Conservation (phyloP, 1,140 invertebrate genomes). For the Portunus trituberculatus region DNA sequence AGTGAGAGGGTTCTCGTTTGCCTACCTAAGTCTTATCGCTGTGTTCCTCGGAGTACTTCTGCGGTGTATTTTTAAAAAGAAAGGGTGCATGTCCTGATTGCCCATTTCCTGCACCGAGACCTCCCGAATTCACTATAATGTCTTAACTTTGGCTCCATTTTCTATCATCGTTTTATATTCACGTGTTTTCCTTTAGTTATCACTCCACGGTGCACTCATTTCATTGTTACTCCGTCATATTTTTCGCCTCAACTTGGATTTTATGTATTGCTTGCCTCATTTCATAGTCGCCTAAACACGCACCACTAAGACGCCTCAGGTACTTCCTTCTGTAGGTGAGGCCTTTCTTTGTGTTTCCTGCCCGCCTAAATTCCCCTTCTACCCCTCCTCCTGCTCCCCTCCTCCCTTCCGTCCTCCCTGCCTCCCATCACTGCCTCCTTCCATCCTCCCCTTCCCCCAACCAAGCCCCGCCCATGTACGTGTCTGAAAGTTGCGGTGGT, state of each 20-base stretch:
- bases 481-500: conserved; percentile 20
- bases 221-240: background rate
- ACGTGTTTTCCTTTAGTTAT: background rate
- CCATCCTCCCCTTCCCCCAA: background rate
- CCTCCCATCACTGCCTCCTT: background rate
- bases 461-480: conserved; percentile 3
- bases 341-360: background rate
- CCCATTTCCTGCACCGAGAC: background rate
- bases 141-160: background rate
- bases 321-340: background rate
- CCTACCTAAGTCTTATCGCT: too few species aligned
- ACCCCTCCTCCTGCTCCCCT: background rate
- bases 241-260: background rate
- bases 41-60: too few species aligned
- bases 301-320: background rate
- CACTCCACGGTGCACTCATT: background rate
- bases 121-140: background rate
- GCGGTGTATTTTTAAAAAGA: too few species aligned
- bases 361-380: background rate
- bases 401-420: background rate
- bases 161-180: background rate
- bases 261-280: background rate
- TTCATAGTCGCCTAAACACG: background rate
- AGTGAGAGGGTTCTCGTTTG: too few species aligned
- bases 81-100: background rate